These are phyloP conservation scores for Sebastiscus tertius DNA, from an alignment of 2,797 vertebrate species.

Conservation along the genomic window DNA sequence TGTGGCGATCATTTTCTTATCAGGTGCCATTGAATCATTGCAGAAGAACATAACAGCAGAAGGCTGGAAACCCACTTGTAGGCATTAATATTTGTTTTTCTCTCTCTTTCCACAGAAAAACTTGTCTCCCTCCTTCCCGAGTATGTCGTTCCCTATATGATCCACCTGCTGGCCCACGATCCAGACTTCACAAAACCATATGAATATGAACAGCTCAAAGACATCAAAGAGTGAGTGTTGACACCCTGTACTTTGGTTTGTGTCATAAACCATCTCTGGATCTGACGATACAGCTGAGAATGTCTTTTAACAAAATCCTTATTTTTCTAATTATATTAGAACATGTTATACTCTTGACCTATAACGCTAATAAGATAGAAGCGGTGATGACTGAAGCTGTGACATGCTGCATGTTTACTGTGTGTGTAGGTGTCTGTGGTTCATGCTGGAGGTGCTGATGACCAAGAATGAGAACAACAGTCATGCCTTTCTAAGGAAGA, in stretches of 20 bases:
- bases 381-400: not conserved
- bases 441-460: slow-evolving; percentile 99
- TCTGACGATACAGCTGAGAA: not conserved
- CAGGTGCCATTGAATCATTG: not conserved
- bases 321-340: not conserved
- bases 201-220: slow-evolving; percentile 96
- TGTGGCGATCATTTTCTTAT: not conserved
- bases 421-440: slow-evolving; percentile 93
- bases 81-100: not conserved
- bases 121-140: slow-evolving; percentile 94
- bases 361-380: not conserved
- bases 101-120: slow-evolving; percentile 87
- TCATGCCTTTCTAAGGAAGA: slow-evolving; percentile 97
- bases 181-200: slow-evolving; percentile 99
- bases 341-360: not conserved
- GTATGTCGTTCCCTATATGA: slow-evolving; percentile 98
- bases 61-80: not conserved
- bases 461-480: slow-evolving; percentile 99
- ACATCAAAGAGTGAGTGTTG: slow-evolving; percentile 96
- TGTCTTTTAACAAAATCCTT: not conserved
- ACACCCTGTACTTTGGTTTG: not conserved
- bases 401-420: not conserved
- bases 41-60: not conserved
- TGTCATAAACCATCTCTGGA: not conserved
- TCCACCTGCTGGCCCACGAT: slow-evolving; percentile 97